Evolutionary conservation across 2,888 invertebrate genomes (phyloP), one percentile per base, ranked within the genome.

Genomic region (Limnephilus marmoratus): DNA sequence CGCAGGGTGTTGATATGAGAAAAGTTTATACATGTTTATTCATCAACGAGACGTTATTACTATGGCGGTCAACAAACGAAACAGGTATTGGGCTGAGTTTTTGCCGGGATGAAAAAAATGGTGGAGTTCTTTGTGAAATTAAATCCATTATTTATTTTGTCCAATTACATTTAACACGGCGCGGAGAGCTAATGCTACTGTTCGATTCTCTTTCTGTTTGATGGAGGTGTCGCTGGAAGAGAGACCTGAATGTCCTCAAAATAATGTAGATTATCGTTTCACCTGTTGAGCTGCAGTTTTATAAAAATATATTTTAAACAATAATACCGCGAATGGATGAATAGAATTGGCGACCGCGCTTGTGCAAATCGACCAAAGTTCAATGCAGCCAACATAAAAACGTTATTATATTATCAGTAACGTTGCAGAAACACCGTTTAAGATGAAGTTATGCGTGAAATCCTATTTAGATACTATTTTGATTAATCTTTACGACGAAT

Each of bases 81-180:
- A 29, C 81, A 82, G 81, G 90, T 81, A 41, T 82, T 29, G n/a
- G 45, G 82, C 49, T 53, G n/a, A 90, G 81, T 90, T 90, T 86
- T 90, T 90, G 85, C 18, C 31, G 37, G 29, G 7, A 34, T 80
- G 37, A 86, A 90, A 41, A 88, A 87, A 31, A 53, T 90, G 41
- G 45, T 87, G n/a, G 37, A 31, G 37, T 37, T 92, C 90, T 92
- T 92, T 92, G 49, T 15, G 68, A 83, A 49, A 37, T 41, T 15
- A 24, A 34, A 53, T 81, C 53, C 90, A 82, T 86, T 92, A 86
- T 92, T 92, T 92, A 92, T 90, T 86, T 92, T 90, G 45, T 53
- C 82, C 86, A 92, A 90, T 92, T 90, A 90, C 92, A 92, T 92
- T 92, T 92, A 81, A 92, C 92, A 90, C 85, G 68, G 53, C 80